phyloP scores from a whole-genome alignment of 2,797 vertebrate species.

The Chrosomus eos region DNA sequence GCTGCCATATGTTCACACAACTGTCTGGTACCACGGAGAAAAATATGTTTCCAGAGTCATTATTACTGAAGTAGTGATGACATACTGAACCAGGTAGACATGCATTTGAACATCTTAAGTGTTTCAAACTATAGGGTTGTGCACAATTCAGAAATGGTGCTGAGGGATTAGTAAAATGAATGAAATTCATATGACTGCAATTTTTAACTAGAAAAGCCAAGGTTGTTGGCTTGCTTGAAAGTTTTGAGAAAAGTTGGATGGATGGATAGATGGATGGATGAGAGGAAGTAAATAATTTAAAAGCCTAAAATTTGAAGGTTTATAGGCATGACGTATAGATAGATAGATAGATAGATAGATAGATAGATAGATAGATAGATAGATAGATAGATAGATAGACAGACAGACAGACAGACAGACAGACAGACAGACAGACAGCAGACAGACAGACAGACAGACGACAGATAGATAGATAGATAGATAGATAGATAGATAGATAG shows the following conservation, averaged over 20 bases:
- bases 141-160: not conserved
- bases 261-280: not conserved
- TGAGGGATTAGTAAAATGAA: not conserved
- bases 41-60: constrained; percentile 37
- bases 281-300: too few species aligned
- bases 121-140: not conserved
- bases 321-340: fast-evolving
- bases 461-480: not conserved
- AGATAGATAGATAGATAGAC: not conserved
- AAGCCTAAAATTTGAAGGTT: too few species aligned
- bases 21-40: constrained; percentile 37
- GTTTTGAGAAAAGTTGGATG: not conserved
- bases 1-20: constrained; percentile 39
- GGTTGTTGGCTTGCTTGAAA: not conserved
- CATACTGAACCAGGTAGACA: constrained; percentile 43
- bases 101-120: not conserved
- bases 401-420: fast-evolving
- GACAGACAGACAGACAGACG: too few species aligned
- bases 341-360: fast-evolving
- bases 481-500: not conserved
- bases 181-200: too few species aligned
- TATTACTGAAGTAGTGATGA: constrained; percentile 47
- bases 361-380: not conserved
- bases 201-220: not conserved
- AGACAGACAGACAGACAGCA: fast-evolving